Percentiles rank a stretch among this genome's conserved stretches.
Conservation (phyloP, 2,888 invertebrate genomes). For the Dryobota labecula region DNA sequence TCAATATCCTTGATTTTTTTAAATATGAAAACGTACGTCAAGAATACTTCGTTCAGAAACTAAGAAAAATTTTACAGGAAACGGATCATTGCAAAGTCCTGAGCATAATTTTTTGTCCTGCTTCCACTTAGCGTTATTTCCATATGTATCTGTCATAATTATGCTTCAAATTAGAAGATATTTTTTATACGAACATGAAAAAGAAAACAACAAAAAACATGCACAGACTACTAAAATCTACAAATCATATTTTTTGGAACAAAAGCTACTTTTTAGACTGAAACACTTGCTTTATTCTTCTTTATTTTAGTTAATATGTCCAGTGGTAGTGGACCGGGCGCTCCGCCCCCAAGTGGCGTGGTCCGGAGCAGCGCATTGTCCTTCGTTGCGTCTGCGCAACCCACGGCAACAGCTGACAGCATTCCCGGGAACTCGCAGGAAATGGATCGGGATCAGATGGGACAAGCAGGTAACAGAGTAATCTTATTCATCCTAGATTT, state of each 20-base stretch:
- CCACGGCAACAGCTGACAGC: slow-evolving; percentile 66
- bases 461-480: slow-evolving; percentile 72
- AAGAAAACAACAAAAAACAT: slow-evolving; percentile 42
- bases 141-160: not conserved
- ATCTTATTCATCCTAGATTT: slow-evolving; percentile 3
- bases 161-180: not conserved
- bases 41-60: slow-evolving; percentile 42
- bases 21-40: not conserved
- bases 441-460: slow-evolving; percentile 71
- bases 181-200: not conserved
- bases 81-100: fast-evolving
- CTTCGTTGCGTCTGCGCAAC: slow-evolving; percentile 83
- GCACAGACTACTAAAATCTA: slow-evolving; percentile 49
- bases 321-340: slow-evolving; percentile 69
- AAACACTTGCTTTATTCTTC: slow-evolving; percentile 1
- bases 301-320: slow-evolving; percentile 71
- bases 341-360: slow-evolving; percentile 74
- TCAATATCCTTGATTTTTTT: not conserved
- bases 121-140: not conserved
- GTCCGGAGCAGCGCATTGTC: slow-evolving; percentile 83
- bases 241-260: not conserved
- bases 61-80: no score
- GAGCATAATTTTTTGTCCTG: slow-evolving; percentile 18
- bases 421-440: slow-evolving; percentile 59
- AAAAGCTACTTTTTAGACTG: slow-evolving; percentile 19